Evolutionary conservation across 2,797 vertebrate genomes (phyloP).

Genomic region (Peromyscus melanophrys): DNA sequence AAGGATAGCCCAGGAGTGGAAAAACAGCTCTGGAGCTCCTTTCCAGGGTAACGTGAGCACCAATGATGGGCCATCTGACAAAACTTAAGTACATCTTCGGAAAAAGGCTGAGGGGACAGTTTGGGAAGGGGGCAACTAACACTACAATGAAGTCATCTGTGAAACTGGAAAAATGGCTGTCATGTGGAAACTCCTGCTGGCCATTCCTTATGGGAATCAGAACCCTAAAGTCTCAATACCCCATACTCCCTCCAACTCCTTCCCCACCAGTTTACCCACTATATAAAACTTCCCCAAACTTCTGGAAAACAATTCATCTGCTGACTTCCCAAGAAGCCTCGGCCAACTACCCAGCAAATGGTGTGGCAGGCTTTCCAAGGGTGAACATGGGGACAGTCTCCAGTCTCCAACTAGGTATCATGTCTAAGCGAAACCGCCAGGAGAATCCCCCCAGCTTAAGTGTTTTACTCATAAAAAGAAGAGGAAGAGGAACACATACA

Average conservation of each 20-base stretch:
- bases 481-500: not conserved
- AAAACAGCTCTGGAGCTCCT: constrained; percentile 66
- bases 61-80: constrained; percentile 46
- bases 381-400: not conserved
- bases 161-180: not conserved
- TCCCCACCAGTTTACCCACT: not conserved
- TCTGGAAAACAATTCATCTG: constrained; percentile 36
- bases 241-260: not conserved
- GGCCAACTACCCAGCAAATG: not conserved
- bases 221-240: not conserved
- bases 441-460: not conserved
- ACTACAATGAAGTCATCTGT: not conserved
- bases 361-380: not conserved
- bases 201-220: not conserved
- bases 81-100: constrained; percentile 13
- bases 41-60: constrained; percentile 70
- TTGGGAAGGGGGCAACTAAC: not conserved
- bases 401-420: not conserved
- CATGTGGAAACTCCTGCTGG: not conserved
- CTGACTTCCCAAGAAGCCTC: constrained; percentile 24
- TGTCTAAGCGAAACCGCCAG: not conserved
- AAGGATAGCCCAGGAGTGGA: constrained; percentile 53
- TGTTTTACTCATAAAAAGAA: not conserved
- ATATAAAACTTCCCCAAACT: not conserved
- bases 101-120: constrained; percentile 36